Percentiles rank a stretch among this genome's conserved stretches.
Evolutionary conservation across 1,140 invertebrate genomes (phyloP).

Genomic region (Dreissena rostriformis): DNA sequence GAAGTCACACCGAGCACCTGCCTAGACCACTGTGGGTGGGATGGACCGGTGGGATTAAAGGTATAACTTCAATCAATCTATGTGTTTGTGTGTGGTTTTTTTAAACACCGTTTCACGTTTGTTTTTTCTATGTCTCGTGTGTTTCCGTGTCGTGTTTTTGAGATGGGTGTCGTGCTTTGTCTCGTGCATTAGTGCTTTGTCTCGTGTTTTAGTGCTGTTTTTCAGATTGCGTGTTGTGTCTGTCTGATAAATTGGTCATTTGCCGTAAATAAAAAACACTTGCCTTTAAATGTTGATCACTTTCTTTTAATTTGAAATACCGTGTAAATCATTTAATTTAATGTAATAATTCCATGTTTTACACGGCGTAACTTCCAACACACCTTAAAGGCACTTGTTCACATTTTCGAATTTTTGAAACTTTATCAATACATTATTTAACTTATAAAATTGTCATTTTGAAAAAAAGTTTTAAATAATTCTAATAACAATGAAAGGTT

Average conservation of each 20-base stretch:
- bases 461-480: no score
- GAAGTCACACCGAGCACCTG: conserved; percentile 21
- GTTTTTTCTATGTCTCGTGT: neutral
- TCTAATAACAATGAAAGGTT: no score
- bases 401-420: no score
- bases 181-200: neutral
- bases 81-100: neutral
- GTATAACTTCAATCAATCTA: neutral
- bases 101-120: neutral
- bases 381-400: no score
- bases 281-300: no score
- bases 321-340: no score
- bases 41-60: conserved; percentile 30
- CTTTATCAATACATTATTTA: no score
- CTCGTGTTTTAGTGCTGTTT: neutral
- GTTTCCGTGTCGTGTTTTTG: neutral
- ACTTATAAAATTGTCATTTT: no score
- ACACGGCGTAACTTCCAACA: no score
- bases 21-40: conserved; percentile 35
- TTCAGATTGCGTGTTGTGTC: neutral
- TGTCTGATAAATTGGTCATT: neutral
- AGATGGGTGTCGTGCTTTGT: neutral
- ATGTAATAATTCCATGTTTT: no score
- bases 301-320: no score
- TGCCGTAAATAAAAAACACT: neutral